Conservation (phyloP, 2,888 invertebrate genomes). For the Fragum fragum region DNA sequence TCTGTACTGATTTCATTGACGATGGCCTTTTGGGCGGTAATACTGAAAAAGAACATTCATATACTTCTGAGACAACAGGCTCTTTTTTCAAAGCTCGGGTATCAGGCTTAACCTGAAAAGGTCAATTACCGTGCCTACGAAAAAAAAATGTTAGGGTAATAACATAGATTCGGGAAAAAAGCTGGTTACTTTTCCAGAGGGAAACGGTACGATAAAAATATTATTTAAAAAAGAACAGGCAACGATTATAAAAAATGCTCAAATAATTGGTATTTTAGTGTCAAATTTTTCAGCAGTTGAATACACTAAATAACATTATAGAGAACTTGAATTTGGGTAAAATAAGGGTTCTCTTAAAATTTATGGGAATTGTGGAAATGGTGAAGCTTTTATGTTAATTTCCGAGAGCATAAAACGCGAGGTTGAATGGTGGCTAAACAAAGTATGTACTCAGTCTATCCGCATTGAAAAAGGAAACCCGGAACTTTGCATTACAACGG, state of each 20-base stretch:
- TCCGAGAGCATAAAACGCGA: not conserved
- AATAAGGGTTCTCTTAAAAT: not conserved
- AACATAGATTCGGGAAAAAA: not conserved
- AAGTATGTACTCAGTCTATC: not conserved
- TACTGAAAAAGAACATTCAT: not conserved
- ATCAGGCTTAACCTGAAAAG: not conserved
- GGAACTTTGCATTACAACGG: not conserved
- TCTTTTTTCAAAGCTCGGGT: not conserved
- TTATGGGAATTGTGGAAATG: not conserved
- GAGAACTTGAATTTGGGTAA: not conserved
- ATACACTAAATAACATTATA: slow-evolving; percentile 10
- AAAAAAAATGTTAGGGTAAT: not conserved
- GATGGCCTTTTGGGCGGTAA: not conserved
- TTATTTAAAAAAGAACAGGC: not conserved
- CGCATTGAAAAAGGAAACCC: not conserved
- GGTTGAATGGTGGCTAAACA: slow-evolving; percentile 2
- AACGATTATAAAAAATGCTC: slow-evolving; percentile 26
- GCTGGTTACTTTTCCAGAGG: not conserved
- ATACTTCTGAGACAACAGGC: not conserved
- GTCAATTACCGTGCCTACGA: not conserved
- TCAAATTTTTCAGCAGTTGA: too few relatives aligned
- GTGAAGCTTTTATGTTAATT: not conserved
- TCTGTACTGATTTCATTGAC: too few relatives aligned
- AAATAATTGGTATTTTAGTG: slow-evolving; percentile 19
- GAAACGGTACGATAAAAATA: not conserved